Evolutionary conservation across 2,113 vertebrate genomes (phyloP).

Genomic region (Labrus mixtus): DNA sequence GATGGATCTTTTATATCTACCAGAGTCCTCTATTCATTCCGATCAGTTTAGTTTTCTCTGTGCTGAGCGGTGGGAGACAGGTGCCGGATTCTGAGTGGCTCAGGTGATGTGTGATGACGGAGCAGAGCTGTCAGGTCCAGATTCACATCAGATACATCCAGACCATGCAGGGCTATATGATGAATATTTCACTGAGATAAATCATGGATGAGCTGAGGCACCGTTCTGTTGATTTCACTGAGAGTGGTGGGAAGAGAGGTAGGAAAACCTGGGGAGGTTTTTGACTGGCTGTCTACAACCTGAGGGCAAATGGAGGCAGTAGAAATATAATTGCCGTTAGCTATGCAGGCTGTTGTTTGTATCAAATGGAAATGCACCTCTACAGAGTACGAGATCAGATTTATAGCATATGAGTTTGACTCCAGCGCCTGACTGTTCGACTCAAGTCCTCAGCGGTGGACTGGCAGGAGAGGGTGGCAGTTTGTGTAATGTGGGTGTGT

Average conservation of each 20-base stretch:
- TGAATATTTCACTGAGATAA: slow-evolving; percentile 82
- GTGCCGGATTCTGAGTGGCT: slow-evolving; percentile 67
- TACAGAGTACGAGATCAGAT: slow-evolving; percentile 70
- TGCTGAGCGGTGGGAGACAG: slow-evolving; percentile 72
- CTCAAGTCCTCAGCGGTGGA: slow-evolving; percentile 39
- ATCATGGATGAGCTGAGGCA: slow-evolving; percentile 78
- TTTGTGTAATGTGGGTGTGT: slow-evolving; percentile 43
- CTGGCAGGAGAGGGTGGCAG: slow-evolving; percentile 53
- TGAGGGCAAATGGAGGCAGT: slow-evolving; percentile 79
- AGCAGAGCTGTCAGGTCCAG: slow-evolving; percentile 79
- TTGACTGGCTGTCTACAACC: slow-evolving; percentile 81
- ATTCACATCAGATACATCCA: slow-evolving; percentile 77
- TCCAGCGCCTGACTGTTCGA: slow-evolving; percentile 62
- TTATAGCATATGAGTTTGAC: slow-evolving; percentile 73
- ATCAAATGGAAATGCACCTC: slow-evolving; percentile 79
- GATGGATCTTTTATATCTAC: slow-evolving; percentile 76
- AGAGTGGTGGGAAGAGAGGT: slow-evolving; percentile 69
- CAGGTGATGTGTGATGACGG: slow-evolving; percentile 78
- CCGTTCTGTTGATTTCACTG: slow-evolving; percentile 79
- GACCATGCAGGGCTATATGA: slow-evolving; percentile 76
- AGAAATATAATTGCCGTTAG: slow-evolving; percentile 83
- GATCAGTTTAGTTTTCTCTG: slow-evolving; percentile 76
- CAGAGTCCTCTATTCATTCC: slow-evolving; percentile 76
- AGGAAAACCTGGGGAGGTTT: slow-evolving; percentile 71
- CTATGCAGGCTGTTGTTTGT: slow-evolving; percentile 82